Base-by-base conservation (phyloP, 2,113 vertebrate genomes). In the Bolborhynchus lineola region DNA sequence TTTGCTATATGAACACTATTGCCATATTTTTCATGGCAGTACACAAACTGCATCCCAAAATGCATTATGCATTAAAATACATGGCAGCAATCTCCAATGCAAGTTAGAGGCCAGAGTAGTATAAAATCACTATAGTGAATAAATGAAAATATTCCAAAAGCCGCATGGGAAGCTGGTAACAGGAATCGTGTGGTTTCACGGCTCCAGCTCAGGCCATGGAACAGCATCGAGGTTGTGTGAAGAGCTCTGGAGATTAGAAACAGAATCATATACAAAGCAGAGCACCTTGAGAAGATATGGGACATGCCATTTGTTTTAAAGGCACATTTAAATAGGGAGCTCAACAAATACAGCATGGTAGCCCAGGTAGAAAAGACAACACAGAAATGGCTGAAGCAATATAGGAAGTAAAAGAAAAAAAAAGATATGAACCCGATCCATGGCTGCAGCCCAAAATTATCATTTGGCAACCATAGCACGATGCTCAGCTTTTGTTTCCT, bases 21-120 rank as follows among this genome's bases (percentile, higher is more conserved):
- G 64, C 15, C 3, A 0, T 59, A 26, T 80, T 91, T 88, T 28
- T 53, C 0, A 0, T 15, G 26, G 28, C 10, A 83, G 46, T 1
- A 0, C 29, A 63, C 29, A 81, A 93, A 86, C 18, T 65, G 24
- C 57, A 71, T 53, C 75, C 33, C 57, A 65, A 83, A 94, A 93
- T 33, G 37, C 17, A 16, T 83, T 59, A 50, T 69, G 50, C 15
- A 67, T 82, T 90, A 68, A 88, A 94, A 84, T 57, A 63, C 17
- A 28, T 2, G 20, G 70, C 44, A 83, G 35, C 0, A 0, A 29
- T 15, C 47, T 79, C 72, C 81, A 35, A 35, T 5, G 11, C 19
- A 78, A 74, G 52, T 41, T 88, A 53, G 35, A 70, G 57, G 20
- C 29, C 60, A 82, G 41, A 76, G 19, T 16, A 39, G 24, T 55